Base-by-base conservation (phyloP, 2,888 invertebrate species). In the Stegana nigrithorax region DNA sequence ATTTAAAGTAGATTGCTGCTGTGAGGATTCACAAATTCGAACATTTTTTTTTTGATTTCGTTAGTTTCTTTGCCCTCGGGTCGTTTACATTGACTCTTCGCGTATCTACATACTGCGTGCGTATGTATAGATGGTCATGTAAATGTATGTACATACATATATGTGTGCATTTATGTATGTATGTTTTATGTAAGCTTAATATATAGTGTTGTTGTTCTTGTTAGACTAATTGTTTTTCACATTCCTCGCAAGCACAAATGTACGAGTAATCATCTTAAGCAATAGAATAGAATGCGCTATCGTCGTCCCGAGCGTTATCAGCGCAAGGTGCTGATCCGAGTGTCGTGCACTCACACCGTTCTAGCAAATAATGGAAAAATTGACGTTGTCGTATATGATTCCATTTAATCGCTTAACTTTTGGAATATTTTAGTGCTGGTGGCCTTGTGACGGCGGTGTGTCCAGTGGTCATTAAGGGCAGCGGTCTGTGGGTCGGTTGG, bases 401-500 rank as follows among this genome's bases (percentile, higher is more conserved):
- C 6, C 10, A 29, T 7, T 29, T 29, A 29, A 29, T 29, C 60
- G 23, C 2, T 32, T 32, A 12, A n/a, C n/a, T 19, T 17, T 44
- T 17, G n/a, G 44, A 21, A 32, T 25, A 10, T n/a, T 85, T 39
- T 83, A 95, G 95, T 84, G 95, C 95, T 82, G 95, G 95, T 63
- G 95, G 95, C 60, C 87, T 96, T 72, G 95, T 95, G 19, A 96
- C 95, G 6, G 95, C 95, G 0, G 95, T 96, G 7, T 95, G 95
- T 23, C 95, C 95, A 0, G 94, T 95, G 8, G 95, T 95, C 5
- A 93, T 95, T 69, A 91, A 92, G 67, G 91, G 94, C 58, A 89
- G 89, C 72, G 95, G 95, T 45, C 88, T 94, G 62, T 96, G 95
- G 95, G 94, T 96, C 39, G 95, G 95, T 70, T 96, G 95, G 95